Conservation (phyloP, 2,797 vertebrate species). For the Bryconaethiops microstoma region DNA sequence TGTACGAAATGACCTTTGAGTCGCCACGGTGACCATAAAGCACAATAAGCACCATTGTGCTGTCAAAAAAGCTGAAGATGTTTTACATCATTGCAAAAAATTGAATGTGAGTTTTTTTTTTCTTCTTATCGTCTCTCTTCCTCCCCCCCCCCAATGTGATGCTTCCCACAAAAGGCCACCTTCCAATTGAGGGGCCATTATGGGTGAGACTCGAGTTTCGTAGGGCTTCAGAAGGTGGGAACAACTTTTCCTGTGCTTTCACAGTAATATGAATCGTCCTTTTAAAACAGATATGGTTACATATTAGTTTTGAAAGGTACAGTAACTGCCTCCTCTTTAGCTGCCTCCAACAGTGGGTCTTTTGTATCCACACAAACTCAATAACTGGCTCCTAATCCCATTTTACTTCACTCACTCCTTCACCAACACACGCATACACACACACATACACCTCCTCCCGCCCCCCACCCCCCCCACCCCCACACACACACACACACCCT, state of each 20-base stretch:
- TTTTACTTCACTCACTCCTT: slow-evolving; percentile 55
- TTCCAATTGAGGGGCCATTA: slow-evolving; percentile 93
- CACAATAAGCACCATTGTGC: slow-evolving; percentile 98
- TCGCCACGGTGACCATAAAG: slow-evolving; percentile 91
- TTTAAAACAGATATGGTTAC: slow-evolving; percentile 99
- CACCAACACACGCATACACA: slow-evolving; percentile 6
- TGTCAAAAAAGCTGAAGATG: slow-evolving; percentile 93
- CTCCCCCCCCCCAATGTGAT: slow-evolving; percentile 83
- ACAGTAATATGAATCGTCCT: slow-evolving; percentile 98
- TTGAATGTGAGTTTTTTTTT: slow-evolving; percentile 87
- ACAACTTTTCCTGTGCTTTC: slow-evolving; percentile 90
- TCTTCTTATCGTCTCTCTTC: not conserved
- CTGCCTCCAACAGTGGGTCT: slow-evolving; percentile 86
- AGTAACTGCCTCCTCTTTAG: slow-evolving; percentile 85
- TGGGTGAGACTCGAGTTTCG: slow-evolving; percentile 93
- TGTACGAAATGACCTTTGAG: slow-evolving; percentile 98
- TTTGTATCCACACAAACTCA: slow-evolving; percentile 88
- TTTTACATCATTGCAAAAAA: slow-evolving; percentile 97
- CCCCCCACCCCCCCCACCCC: not conserved
- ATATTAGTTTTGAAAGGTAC: slow-evolving; percentile 98
- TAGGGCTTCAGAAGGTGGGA: slow-evolving; percentile 87
- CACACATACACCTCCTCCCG: slow-evolving; percentile 12
- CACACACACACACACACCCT: slow-evolving; percentile 10
- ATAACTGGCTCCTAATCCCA: slow-evolving; percentile 87
- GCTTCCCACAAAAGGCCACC: slow-evolving; percentile 94